Evolutionary conservation across 2,113 vertebrate species (phyloP).

Genomic region (Saguinus imperator): DNA sequence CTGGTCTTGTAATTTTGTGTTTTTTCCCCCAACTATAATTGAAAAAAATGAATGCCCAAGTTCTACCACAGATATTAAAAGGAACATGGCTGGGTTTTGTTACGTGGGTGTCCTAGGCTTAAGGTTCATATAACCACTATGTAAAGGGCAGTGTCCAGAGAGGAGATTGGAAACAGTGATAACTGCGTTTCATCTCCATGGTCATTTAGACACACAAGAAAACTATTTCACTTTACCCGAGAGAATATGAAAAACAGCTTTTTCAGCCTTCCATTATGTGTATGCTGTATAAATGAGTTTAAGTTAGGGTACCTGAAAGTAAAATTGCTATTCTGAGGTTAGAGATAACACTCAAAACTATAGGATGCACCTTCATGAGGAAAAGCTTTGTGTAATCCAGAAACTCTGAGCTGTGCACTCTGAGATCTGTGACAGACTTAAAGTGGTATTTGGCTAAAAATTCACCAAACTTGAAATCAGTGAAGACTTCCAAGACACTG

Average conservation of each 20-base stretch:
- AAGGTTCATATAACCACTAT: neutral
- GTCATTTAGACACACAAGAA: slow-evolving; percentile 38
- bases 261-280: slow-evolving; percentile 29
- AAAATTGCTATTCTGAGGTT: slow-evolving; percentile 42
- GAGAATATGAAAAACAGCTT: slow-evolving; percentile 59
- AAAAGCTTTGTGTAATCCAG: neutral
- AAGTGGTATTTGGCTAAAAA: neutral
- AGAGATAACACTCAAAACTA: neutral
- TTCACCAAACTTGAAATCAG: neutral
- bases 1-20: slow-evolving; percentile 43
- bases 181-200: slow-evolving; percentile 34
- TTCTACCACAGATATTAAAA: slow-evolving; percentile 50
- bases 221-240: slow-evolving; percentile 45
- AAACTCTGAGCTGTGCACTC: neutral
- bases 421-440: neutral
- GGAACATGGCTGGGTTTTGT: slow-evolving; percentile 17
- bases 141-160: slow-evolving; percentile 22
- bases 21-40: slow-evolving; percentile 34
- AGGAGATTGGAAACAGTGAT: neutral
- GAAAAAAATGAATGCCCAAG: neutral
- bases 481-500: no score
- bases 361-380: no score
- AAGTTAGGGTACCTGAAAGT: neutral
- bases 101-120: neutral
- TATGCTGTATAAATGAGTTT: neutral